A percentile compares a stretch with the other conserved stretches of the same genome.
These are phyloP conservation scores for Nebria ingens DNA, from an alignment of 1,140 invertebrate species.

Conservation along the genomic window DNA sequence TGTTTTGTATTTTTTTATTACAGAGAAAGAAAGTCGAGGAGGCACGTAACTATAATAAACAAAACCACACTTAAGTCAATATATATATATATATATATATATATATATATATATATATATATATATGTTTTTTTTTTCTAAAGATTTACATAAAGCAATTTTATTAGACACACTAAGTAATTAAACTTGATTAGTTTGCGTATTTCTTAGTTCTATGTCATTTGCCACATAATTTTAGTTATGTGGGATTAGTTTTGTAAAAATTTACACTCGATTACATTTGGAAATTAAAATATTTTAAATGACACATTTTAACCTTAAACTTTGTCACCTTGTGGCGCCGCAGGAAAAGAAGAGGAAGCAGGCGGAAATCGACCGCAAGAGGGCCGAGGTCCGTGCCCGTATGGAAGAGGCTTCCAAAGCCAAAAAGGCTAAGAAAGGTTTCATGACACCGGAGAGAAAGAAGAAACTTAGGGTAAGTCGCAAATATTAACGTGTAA, in stretches of 20 bases:
- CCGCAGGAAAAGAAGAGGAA: slow-evolving; percentile 84
- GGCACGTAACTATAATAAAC: slow-evolving; percentile 38
- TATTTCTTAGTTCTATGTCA: too few relatives aligned
- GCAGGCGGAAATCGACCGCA: slow-evolving; percentile 87
- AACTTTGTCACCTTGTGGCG: slow-evolving; percentile 8
- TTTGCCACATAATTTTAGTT: too few relatives aligned
- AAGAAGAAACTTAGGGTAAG: slow-evolving; percentile 96
- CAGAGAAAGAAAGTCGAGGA: slow-evolving; percentile 48
- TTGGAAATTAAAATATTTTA: not conserved
- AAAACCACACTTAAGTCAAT: too few relatives aligned
- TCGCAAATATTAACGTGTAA: slow-evolving; percentile 19
- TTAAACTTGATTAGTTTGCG: too few relatives aligned
- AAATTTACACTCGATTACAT: slow-evolving; percentile 5
- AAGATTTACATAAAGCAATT: too few relatives aligned
- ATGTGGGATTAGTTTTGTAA: too few relatives aligned
- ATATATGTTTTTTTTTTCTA: too few relatives aligned
- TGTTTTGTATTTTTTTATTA: slow-evolving; percentile 34
- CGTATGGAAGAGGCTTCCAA: slow-evolving; percentile 92
- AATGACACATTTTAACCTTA: slow-evolving; percentile 16
- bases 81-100: too few relatives aligned
- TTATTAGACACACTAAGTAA: too few relatives aligned
- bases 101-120: too few relatives aligned
- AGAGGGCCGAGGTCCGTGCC: slow-evolving; percentile 89
- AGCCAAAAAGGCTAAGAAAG: slow-evolving; percentile 92
- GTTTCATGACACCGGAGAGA: slow-evolving; percentile 97